These are phyloP conservation scores for Trichacis sp. DNA, from an alignment of 2,888 invertebrate genomes.

Conservation along the genomic window DNA sequence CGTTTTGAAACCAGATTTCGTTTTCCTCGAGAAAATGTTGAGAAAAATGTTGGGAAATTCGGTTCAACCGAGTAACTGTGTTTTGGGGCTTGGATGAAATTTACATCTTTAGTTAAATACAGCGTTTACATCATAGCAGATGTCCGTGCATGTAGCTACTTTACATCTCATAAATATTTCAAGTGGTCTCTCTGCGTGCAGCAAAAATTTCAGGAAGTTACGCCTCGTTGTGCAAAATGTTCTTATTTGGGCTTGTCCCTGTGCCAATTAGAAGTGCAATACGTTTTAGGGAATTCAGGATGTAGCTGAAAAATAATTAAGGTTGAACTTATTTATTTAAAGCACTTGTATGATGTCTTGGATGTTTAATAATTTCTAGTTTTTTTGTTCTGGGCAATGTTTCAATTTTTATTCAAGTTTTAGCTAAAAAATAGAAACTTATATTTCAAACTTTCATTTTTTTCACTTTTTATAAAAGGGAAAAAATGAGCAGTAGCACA, in stretches of 20 bases:
- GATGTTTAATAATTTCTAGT: no score
- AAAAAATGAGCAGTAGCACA: no score
- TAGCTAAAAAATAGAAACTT: no score
- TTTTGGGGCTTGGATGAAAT: not conserved
- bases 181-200: not conserved
- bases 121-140: not conserved
- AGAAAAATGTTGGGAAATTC: not conserved
- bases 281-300: not conserved
- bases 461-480: no score
- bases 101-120: not conserved
- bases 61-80: not conserved
- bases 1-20: not conserved
- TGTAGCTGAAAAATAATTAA: not conserved
- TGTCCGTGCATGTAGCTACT: conserved; percentile 5
- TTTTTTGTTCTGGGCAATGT: no score
- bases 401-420: no score
- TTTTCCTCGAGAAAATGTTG: no score
- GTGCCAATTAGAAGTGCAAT: not conserved
- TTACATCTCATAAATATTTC: conserved; percentile 3
- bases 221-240: not conserved
- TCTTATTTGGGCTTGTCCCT: not conserved
- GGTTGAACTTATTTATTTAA: no score
- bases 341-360: no score
- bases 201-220: not conserved
- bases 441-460: no score